These are phyloP conservation scores for Mormyrus hasselquistii DNA, from an alignment of 2,797 vertebrate species.

Conservation along the genomic window DNA sequence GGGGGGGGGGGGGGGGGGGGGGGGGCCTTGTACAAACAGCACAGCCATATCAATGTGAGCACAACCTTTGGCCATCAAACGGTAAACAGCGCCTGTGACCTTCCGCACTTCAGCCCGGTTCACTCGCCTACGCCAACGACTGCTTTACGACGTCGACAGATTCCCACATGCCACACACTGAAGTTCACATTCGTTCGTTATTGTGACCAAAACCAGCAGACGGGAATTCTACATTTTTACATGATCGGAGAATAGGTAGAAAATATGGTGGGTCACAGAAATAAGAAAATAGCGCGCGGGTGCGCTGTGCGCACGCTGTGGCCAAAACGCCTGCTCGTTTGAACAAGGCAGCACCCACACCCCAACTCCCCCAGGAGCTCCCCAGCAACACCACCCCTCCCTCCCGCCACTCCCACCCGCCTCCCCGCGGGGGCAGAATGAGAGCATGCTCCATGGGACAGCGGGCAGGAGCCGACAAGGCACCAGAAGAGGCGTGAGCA, in stretches of 20 bases:
- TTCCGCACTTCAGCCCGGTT: background rate
- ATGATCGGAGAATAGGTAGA: background rate
- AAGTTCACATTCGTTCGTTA: background rate
- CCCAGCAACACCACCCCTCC: constrained; percentile 10
- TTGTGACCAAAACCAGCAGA: background rate
- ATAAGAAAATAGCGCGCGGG: background rate
- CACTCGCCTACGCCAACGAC: background rate
- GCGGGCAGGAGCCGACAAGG: constrained; percentile 51
- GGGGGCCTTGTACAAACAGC: constrained; percentile 34
- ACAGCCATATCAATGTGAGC: constrained; percentile 46
- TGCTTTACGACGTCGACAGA: background rate
- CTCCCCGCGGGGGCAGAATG: constrained; percentile 60
- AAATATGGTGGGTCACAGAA: background rate
- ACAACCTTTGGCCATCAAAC: constrained; percentile 39
- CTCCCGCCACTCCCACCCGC: constrained; percentile 22
- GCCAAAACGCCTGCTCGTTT: constrained; percentile 47
- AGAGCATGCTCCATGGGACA: constrained; percentile 84
- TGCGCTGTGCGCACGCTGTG: background rate
- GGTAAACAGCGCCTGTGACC: background rate
- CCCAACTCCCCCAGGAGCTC: constrained; percentile 27
- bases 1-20: constrained; percentile 29
- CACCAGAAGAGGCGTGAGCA: constrained; percentile 67
- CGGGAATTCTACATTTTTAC: background rate
- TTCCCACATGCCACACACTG: background rate
- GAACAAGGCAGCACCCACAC: constrained; percentile 40